A percentile compares a stretch with the other conserved stretches of the same genome.
Conservation (phyloP, 2,888 invertebrate species). For the Galerucella pusilla region DNA sequence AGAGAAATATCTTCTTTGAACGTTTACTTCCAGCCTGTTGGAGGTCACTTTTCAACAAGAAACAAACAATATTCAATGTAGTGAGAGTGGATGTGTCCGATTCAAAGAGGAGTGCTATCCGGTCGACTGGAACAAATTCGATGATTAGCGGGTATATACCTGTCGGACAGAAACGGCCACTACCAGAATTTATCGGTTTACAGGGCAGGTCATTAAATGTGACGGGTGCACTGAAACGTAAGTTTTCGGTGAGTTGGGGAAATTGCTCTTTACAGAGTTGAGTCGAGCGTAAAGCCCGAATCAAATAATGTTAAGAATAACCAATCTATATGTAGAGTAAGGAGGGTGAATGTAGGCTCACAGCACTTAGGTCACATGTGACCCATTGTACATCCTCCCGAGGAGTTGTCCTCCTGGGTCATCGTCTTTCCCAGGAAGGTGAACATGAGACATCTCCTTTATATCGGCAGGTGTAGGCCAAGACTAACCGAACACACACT, state of each 20-base stretch:
- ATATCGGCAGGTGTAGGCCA: too few relatives aligned
- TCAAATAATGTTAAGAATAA: too few relatives aligned
- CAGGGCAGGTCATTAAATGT: constrained; percentile 1
- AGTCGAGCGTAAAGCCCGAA: background rate
- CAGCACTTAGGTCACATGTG: too few relatives aligned
- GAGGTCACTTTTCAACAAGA: constrained; percentile 40
- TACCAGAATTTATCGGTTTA: constrained; percentile 1
- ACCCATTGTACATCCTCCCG: too few relatives aligned
- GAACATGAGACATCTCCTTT: too few relatives aligned
- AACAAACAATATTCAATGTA: constrained; percentile 38
- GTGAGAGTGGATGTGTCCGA: constrained; percentile 51
- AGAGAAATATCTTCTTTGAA: constrained; percentile 41
- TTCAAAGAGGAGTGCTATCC: constrained; percentile 48
- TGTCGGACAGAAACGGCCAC: constrained; percentile 24
- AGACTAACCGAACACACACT: too few relatives aligned
- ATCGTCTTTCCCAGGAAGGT: too few relatives aligned
- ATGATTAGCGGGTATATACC: constrained; percentile 42
- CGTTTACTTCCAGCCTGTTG: constrained; percentile 37
- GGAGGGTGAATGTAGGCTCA: too few relatives aligned
- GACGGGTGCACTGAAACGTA: background rate
- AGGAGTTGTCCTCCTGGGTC: too few relatives aligned
- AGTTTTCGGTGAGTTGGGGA: background rate
- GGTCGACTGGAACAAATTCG: constrained; percentile 51
- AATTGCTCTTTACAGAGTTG: background rate
- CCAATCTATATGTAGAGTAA: too few relatives aligned